Evolutionary conservation across 2,888 invertebrate genomes (phyloP).

Genomic region (Drosophila sordidapex): DNA sequence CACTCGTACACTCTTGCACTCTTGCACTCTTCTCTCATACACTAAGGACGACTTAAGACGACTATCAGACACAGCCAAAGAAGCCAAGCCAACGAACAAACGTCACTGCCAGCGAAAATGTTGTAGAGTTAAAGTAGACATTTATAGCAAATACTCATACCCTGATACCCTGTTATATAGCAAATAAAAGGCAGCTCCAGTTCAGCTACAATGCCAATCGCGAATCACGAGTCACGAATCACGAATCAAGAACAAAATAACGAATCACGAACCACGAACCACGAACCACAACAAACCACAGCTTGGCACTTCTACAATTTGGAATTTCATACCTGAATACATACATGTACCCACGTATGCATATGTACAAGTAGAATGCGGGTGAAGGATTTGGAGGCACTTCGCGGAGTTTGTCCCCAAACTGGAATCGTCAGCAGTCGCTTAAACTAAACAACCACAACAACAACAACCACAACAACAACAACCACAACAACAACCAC

Average conservation of each 20-base stretch:
- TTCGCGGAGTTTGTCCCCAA: constrained; percentile 14
- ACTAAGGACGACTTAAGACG: constrained; percentile 31
- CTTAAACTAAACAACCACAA: constrained; percentile 10
- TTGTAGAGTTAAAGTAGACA: constrained; percentile 28
- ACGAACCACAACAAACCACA: constrained; percentile 9
- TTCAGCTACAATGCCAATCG: constrained; percentile 44
- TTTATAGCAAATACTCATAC: constrained; percentile 20
- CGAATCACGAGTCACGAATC: constrained; percentile 15
- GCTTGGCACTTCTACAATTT: constrained; percentile 15
- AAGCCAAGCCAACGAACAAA: constrained; percentile 69
- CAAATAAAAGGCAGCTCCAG: constrained; percentile 4
- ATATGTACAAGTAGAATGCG: constrained; percentile 6
- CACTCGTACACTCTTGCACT: not conserved
- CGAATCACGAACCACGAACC: not conserved
- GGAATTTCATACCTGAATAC: not conserved
- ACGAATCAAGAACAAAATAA: not conserved
- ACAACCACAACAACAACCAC: not conserved
- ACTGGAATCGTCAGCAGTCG: constrained; percentile 23
- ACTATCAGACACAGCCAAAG: constrained; percentile 48
- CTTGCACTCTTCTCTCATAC: constrained; percentile 1
- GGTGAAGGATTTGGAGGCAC: constrained; percentile 25
- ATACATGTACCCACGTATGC: not conserved
- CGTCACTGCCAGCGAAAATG: constrained; percentile 64
- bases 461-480: not conserved
- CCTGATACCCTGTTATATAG: constrained; percentile 1